Evolutionary conservation across 2,888 invertebrate genomes (phyloP), one percentile per base, ranked within the genome.

Genomic region (Charanyca ferruginea): DNA sequence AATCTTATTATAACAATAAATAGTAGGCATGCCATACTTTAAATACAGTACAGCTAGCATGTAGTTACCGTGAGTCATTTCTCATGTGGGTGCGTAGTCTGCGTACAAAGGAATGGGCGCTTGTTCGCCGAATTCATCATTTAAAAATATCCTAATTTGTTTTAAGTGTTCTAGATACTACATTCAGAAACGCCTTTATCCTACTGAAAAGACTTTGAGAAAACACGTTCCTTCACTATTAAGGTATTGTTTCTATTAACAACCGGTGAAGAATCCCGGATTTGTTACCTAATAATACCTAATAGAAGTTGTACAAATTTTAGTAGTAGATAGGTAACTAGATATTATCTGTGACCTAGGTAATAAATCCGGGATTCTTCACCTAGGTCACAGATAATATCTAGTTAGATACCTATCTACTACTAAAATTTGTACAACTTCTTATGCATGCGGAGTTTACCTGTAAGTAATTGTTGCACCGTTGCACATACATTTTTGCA

Each of bases 1-100:
- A 68, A 68, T 70, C 57, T 70, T 75, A 70, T 41, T 68, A 42
- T n/a, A 68, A 57, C 13, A 70, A 70, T 70, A 68, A 75, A 68
- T 75, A 51, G 18, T 42, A 51, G 20, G 57, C 22, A 51, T 53
- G 38, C 38, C n/a, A 38, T 67, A 48, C 22, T 48, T 22, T 66
- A 5, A 49, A 18, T 11, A 42, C n/a, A 52, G 23, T 44, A 5
- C 16, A 42, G 20, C 35, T 16, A 52, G 54, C 18, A n/a, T 16
- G 35, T 66, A 25, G 42, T 51, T 44, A 64, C n/a, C 65, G 47
- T 70, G 70, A 70, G 41, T 76, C 76, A 70, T 28, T 68, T 11
- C 51, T 32, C 42, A 42, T 16, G 35, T 11, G 28, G 38, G 18
- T 53, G 25, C 25, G 49, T 28, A 67, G 48, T 64, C 22, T 63